Evolutionary conservation across 2,797 vertebrate species (phyloP).

Genomic region (Artibeus lituratus): DNA sequence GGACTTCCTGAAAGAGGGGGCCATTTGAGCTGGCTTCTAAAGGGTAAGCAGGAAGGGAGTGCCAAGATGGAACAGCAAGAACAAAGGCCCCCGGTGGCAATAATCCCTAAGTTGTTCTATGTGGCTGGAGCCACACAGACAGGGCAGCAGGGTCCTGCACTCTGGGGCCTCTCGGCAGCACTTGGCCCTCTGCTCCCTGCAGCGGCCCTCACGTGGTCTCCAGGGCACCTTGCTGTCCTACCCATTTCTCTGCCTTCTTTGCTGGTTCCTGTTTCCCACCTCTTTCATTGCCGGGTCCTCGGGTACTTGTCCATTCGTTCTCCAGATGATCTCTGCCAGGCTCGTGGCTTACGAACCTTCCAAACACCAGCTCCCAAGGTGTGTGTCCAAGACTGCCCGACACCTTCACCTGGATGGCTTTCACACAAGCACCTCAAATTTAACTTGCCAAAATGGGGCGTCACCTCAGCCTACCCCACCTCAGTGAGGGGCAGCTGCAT

Average conservation of each 20-base stretch:
- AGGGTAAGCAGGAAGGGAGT: background rate
- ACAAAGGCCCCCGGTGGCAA: background rate
- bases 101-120: rapidly evolving
- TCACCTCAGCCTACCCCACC: background rate
- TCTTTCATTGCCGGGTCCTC: background rate
- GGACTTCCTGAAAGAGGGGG: background rate
- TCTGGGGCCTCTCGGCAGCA: rapidly evolving
- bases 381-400: background rate
- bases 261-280: background rate
- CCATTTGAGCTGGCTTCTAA: background rate
- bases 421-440: background rate
- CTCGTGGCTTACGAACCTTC: background rate
- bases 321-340: background rate
- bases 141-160: background rate
- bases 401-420: background rate
- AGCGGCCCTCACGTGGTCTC: background rate
- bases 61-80: background rate
- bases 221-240: background rate
- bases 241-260: background rate
- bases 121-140: no score
- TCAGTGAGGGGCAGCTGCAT: background rate
- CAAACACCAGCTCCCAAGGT: background rate
- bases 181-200: background rate
- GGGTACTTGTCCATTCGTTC: background rate
- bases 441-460: background rate